A percentile compares a stretch with the other conserved stretches of the same genome.
Conservation (phyloP, 2,797 vertebrate genomes). For the Propithecus deckenii region DNA sequence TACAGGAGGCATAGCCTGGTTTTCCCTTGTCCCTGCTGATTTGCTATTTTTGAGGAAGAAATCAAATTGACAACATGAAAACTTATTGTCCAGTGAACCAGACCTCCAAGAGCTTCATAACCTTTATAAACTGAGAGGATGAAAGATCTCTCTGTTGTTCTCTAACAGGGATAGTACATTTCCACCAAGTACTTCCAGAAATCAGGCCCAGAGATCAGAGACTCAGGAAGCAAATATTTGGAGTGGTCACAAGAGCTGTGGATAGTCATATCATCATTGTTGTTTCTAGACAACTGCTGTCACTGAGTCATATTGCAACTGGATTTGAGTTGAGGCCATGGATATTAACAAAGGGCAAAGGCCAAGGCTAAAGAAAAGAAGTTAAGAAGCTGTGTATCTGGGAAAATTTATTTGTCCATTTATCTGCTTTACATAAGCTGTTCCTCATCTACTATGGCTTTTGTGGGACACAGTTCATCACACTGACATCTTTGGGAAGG, state of each 20-base stretch:
- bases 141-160: background rate
- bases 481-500: background rate
- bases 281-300: background rate
- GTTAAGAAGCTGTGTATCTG: background rate
- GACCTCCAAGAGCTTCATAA: background rate
- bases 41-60: constrained; percentile 49
- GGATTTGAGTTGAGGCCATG: background rate
- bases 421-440: background rate
- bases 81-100: background rate
- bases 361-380: background rate
- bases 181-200: background rate
- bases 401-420: background rate
- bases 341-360: background rate
- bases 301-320: background rate
- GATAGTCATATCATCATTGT: background rate
- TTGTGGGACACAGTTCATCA: background rate
- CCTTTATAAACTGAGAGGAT: background rate
- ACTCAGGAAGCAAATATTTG: background rate
- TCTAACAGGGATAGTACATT: background rate
- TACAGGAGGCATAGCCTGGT: background rate
- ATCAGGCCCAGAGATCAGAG: background rate
- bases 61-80: constrained; percentile 24
- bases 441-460: background rate
- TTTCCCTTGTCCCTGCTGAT: constrained; percentile 38
- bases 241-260: background rate